Conservation (phyloP, 2,888 invertebrate species). For the Clunio marinus region DNA sequence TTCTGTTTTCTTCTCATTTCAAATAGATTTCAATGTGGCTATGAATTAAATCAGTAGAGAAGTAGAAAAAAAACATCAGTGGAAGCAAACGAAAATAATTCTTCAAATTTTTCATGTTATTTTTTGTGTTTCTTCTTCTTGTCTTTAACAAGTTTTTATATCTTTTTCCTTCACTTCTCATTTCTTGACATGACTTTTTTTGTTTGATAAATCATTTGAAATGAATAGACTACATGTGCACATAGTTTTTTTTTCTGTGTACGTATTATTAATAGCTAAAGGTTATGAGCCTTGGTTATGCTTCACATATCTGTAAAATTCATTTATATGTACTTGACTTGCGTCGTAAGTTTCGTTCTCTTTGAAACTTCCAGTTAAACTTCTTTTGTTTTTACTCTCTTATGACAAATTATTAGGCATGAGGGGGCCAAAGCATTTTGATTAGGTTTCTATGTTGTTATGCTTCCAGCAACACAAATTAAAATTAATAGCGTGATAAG, state of each 20-base stretch:
- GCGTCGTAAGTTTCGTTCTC: background rate
- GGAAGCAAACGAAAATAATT: background rate
- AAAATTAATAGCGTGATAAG: background rate
- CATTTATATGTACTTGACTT: constrained; percentile 7
- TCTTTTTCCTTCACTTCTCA: background rate
- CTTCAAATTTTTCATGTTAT: constrained; percentile 8
- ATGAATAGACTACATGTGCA: background rate
- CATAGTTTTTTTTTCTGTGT: background rate
- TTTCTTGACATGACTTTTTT: background rate
- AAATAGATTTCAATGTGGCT: background rate
- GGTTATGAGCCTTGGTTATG: background rate
- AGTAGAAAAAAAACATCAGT: background rate
- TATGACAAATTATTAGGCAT: constrained; percentile 10
- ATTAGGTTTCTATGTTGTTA: background rate
- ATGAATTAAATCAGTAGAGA: background rate
- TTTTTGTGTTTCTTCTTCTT: background rate
- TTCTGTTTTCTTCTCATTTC: too few species aligned
- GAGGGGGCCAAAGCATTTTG: constrained; percentile 5
- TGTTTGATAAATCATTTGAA: constrained; percentile 14
- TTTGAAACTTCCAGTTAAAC: background rate
- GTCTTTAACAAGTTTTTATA: constrained; percentile 5
- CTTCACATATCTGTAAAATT: constrained; percentile 1
- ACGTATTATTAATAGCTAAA: constrained; percentile 10
- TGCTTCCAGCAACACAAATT: constrained; percentile 1
- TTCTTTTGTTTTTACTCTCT: background rate